Evolutionary conservation across 2,888 invertebrate species (phyloP).

Genomic region (Drosophila ustulata): DNA sequence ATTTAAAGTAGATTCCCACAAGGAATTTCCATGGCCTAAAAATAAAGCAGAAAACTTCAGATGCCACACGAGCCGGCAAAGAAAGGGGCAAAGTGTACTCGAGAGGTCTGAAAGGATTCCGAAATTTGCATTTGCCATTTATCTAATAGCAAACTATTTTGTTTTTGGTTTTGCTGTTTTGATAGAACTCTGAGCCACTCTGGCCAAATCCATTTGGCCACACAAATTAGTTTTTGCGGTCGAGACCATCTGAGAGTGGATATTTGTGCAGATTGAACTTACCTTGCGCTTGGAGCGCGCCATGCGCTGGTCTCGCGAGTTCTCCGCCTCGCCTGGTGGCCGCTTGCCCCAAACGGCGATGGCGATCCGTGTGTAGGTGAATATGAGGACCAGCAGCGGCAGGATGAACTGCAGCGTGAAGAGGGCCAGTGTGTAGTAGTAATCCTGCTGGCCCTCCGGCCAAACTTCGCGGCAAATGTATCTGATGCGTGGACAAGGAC

Average conservation of each 20-base stretch:
- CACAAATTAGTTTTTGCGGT: conserved; percentile 78
- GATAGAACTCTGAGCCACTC: conserved; percentile 20
- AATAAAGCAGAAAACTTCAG: conserved; percentile 18
- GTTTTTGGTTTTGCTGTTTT: neutral
- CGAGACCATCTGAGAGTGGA: conserved; percentile 22
- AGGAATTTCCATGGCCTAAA: conserved; percentile 20
- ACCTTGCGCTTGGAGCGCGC: conserved; percentile 95
- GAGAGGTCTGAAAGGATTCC: conserved; percentile 33
- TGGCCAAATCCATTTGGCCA: conserved; percentile 43
- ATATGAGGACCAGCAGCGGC: conserved; percentile 92
- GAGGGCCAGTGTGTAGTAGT: conserved; percentile 91
- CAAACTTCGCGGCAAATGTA: conserved; percentile 91
- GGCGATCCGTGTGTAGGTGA: conserved; percentile 94
- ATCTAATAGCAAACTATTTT: conserved; percentile 32
- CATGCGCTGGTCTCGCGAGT: conserved; percentile 92
- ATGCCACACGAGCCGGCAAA: neutral
- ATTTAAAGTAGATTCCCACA: conserved; percentile 18
- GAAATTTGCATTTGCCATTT: conserved; percentile 49
- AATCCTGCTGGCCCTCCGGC: conserved; percentile 88
- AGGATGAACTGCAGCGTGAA: conserved; percentile 93
- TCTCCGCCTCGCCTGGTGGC: conserved; percentile 95
- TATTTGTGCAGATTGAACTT: conserved; percentile 67
- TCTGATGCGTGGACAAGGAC: conserved; percentile 83
- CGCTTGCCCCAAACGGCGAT: conserved; percentile 94
- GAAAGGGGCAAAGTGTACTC: neutral